phyloP scores from a whole-genome alignment of 2,113 vertebrate species.

The Myiopsitta monachus region DNA sequence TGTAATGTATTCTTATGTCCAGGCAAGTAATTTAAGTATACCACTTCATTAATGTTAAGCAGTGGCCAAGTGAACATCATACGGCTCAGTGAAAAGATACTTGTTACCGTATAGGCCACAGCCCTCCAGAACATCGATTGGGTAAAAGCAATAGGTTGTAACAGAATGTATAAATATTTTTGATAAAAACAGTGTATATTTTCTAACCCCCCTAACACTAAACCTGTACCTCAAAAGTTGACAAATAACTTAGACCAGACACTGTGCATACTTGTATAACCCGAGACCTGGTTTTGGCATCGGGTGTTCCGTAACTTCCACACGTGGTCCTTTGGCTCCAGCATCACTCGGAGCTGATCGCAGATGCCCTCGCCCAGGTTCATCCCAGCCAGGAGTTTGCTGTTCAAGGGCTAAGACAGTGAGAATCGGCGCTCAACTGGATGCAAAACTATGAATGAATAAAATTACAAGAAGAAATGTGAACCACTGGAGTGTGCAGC shows the following conservation, averaged over 20 bases:
- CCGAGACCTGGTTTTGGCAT: slow-evolving; percentile 35
- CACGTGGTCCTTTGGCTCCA: not conserved
- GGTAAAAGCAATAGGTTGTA: slow-evolving; percentile 79
- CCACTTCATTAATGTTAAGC: slow-evolving; percentile 65
- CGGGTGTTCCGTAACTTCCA: slow-evolving; percentile 34
- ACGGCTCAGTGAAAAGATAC: not conserved
- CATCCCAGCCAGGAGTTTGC: slow-evolving; percentile 12
- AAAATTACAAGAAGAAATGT: not conserved
- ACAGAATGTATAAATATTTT: slow-evolving; percentile 86
- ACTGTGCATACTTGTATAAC: slow-evolving; percentile 49
- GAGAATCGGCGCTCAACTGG: not conserved
- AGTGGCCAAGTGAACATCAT: slow-evolving; percentile 63
- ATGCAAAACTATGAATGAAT: not conserved
- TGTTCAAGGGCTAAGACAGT: not conserved
- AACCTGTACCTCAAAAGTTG: slow-evolving; percentile 82
- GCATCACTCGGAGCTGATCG: not conserved
- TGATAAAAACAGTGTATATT: slow-evolving; percentile 81
- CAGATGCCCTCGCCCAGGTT: not conserved
- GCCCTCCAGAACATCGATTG: slow-evolving; percentile 73
- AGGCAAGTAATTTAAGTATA: slow-evolving; percentile 72
- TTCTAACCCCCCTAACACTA: slow-evolving; percentile 81
- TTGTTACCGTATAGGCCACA: slow-evolving; percentile 63
- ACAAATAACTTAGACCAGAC: slow-evolving; percentile 65
- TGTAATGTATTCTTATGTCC: slow-evolving; percentile 74
- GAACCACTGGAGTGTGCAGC: not conserved